Conservation (phyloP, 2,888 invertebrate genomes). For the Mythimna albipuncta region DNA sequence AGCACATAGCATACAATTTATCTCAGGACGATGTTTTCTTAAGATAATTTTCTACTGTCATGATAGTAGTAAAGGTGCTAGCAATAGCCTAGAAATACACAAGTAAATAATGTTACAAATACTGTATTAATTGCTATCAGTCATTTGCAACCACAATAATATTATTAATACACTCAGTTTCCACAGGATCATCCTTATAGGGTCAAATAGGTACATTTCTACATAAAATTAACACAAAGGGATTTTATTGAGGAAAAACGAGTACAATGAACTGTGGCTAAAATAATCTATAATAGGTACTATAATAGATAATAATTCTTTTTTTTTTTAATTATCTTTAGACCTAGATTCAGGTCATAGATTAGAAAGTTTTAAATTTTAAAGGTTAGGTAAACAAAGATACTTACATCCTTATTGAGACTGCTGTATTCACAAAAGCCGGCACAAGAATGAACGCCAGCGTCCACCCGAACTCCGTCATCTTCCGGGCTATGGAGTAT, state of each 20-base stretch:
- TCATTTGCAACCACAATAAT: background rate
- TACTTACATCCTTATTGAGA: conserved; percentile 94
- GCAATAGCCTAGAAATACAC: too few species aligned
- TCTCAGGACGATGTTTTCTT: too few species aligned
- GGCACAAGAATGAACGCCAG: conserved; percentile 93
- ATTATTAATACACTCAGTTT: background rate
- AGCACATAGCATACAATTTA: too few species aligned
- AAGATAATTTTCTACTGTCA: too few species aligned
- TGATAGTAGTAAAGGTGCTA: too few species aligned
- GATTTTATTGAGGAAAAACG: conserved; percentile 13
- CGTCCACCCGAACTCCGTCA: conserved; percentile 93
- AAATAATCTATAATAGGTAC: background rate
- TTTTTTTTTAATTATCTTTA: background rate
- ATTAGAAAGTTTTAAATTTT: background rate
- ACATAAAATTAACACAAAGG: conserved; percentile 20
- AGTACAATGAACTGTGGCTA: background rate
- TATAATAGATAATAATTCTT: background rate
- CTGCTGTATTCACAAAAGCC: conserved; percentile 93
- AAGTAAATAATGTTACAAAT: too few species aligned
- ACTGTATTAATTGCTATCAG: background rate
- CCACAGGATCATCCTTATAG: background rate
- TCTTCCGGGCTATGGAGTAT: conserved; percentile 90
- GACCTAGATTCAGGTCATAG: background rate
- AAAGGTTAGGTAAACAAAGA: conserved; percentile 28
- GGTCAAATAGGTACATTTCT: background rate